Conservation (phyloP, 2,888 invertebrate genomes). For the Drosophila mimetica region DNA sequence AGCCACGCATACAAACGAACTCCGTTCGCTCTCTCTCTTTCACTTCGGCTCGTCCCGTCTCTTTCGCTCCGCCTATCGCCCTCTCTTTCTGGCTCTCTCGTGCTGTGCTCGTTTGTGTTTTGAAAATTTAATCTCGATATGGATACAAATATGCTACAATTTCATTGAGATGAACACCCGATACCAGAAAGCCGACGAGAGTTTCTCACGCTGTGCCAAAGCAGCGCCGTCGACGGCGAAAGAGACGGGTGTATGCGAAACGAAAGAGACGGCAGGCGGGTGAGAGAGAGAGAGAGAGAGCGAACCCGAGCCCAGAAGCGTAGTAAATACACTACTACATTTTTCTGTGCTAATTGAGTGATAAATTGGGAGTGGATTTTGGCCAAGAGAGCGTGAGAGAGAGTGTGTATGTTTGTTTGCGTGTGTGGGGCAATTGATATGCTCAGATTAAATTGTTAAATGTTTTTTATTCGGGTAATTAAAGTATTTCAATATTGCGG, state of each 20-base stretch:
- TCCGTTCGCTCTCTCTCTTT: constrained; percentile 15
- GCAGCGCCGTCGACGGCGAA: constrained; percentile 8
- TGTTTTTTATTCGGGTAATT: constrained; percentile 82
- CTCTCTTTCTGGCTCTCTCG: constrained; percentile 42
- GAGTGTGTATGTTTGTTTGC: constrained; percentile 51
- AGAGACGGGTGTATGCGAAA: constrained; percentile 18
- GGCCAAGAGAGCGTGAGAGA: constrained; percentile 70
- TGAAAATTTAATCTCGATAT: constrained; percentile 82
- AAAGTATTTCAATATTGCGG: constrained; percentile 80
- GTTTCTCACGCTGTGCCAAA: constrained; percentile 49
- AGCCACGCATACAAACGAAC: constrained; percentile 51
- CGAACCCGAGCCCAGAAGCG: constrained; percentile 61
- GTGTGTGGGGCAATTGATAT: constrained; percentile 74
- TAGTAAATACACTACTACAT: constrained; percentile 82
- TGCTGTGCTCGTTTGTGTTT: constrained; percentile 80
- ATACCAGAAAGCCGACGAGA: constrained; percentile 64
- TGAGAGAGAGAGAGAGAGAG: background rate
- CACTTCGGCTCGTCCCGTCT: constrained; percentile 6
- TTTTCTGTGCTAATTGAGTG: constrained; percentile 83
- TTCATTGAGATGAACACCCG: constrained; percentile 82
- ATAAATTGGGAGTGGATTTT: constrained; percentile 83
- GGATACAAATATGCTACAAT: constrained; percentile 83
- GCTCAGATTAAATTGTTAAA: constrained; percentile 82
- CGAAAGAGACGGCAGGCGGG: constrained; percentile 6
- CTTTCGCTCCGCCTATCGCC: constrained; percentile 14